Evolutionary conservation across 2,888 invertebrate genomes (phyloP), one percentile per base, ranked within the genome.

Genomic region (Leptodirus hochenwartii): DNA sequence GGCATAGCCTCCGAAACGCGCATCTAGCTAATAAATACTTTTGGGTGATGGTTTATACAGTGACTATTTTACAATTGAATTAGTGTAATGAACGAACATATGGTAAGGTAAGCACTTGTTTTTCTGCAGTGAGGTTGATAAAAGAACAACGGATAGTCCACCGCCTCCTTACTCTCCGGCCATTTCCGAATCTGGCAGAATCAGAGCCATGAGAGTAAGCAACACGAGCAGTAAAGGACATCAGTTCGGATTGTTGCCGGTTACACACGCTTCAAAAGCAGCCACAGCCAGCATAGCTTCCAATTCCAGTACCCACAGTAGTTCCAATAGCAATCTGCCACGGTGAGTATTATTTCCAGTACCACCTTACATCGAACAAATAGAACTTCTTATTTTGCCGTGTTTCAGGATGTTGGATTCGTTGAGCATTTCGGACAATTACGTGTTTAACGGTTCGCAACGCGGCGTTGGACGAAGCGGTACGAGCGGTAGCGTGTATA

Each of bases 101-200:
- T n/a, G n/a, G n/a, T n/a, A n/a, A n/a, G n/a, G n/a, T n/a, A n/a
- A n/a, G n/a, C n/a, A n/a, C n/a, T n/a, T n/a, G n/a, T n/a, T n/a
- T n/a, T n/a, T n/a, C n/a, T n/a, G n/a, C n/a, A n/a, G n/a, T n/a
- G n/a, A n/a, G n/a, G 20, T 20, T 6, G 36, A 37, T 31, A 41
- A 43, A 33, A 45, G 44, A 36, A 35, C 36, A 27, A 44, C 43
- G 17, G 43, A 53, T 40, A 58, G 58, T 43, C 59, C 59, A 24
- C 59, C 58, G 14, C 58, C 59, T 3, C 59, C 59, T 4, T 58
- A 58, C 40, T 53, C 53, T 17, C 51, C 55, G 4, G 45, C 47
- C 29, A 37, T 39, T 17, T 37, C 43, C 6, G 45, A 45, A 26
- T 35, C 37, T n/a, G 40, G 37, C 24, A 35, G 44, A 33, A 33